Percentiles rank a stretch among this genome's conserved stretches.
Conservation (phyloP, 2,797 vertebrate genomes). For the Microhierax caerulescens region DNA sequence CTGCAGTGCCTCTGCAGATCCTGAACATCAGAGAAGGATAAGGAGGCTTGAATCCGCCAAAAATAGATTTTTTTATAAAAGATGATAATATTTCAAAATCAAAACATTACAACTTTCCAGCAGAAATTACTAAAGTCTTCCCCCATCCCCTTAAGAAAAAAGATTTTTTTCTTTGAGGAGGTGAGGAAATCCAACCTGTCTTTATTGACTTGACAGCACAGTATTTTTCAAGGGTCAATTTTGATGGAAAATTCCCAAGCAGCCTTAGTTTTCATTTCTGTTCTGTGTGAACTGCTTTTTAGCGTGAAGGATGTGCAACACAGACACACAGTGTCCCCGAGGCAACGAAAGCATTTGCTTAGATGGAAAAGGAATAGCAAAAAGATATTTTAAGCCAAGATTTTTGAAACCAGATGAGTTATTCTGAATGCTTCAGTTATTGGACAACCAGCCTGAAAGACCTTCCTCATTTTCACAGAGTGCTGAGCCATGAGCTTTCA, state of each 20-base stretch:
- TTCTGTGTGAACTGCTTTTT: slow-evolving; percentile 38
- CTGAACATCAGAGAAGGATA: background rate
- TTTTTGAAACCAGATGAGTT: background rate
- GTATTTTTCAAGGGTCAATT: background rate
- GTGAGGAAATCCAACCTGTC: background rate
- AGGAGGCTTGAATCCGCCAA: background rate
- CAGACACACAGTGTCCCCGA: background rate
- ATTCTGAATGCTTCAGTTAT: background rate
- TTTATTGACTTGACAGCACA: background rate
- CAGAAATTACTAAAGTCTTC: background rate
- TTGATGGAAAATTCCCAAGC: background rate
- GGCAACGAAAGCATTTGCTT: slow-evolving; percentile 34
- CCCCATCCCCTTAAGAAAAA: rapidly evolving
- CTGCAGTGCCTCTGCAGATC: background rate
- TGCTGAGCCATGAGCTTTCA: background rate
- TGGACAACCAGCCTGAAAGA: background rate
- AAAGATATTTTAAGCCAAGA: slow-evolving; percentile 18
- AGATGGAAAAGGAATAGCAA: slow-evolving; percentile 9
- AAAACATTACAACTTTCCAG: background rate
- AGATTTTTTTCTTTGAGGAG: background rate
- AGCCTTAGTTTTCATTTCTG: background rate
- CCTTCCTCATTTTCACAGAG: background rate
- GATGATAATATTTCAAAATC: background rate
- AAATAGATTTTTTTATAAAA: background rate
- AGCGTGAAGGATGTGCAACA: background rate